Percentiles rank a stretch among this genome's conserved stretches.
Conservation (phyloP, 2,888 invertebrate species). For the Brenthis daphne region DNA sequence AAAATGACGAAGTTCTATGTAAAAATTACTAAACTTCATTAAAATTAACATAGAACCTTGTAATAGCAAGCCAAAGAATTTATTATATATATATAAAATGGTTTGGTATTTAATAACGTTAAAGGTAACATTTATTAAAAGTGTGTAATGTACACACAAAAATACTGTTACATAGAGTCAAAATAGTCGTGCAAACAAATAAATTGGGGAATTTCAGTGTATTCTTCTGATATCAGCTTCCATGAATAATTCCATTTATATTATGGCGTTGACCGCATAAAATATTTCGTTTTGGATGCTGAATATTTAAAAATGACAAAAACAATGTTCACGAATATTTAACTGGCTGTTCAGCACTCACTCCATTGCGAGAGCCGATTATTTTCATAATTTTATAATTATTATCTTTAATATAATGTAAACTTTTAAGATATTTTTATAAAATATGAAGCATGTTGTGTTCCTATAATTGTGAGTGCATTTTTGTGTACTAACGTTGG, state of each 20-base stretch:
- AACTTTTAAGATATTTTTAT: no score
- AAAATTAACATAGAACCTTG: no score
- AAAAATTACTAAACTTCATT: no score
- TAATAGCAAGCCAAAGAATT: no score
- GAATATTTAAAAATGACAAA: slow-evolving; percentile 74
- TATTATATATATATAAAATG: neutral
- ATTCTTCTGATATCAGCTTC: slow-evolving; percentile 71
- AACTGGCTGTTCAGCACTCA: slow-evolving; percentile 45
- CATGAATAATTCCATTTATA: slow-evolving; percentile 78
- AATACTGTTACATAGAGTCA: neutral
- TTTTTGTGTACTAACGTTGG: no score
- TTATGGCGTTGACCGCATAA: slow-evolving; percentile 74
- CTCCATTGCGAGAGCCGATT: slow-evolving; percentile 44
- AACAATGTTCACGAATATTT: slow-evolving; percentile 65
- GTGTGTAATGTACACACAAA: neutral
- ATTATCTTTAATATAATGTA: no score
- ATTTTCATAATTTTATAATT: slow-evolving; percentile 22
- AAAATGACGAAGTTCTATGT: no score
- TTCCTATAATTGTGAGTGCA: no score
- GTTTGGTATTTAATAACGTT: neutral
- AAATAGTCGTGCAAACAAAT: slow-evolving; percentile 63
- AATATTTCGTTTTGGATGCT: slow-evolving; percentile 76
- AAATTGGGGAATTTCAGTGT: slow-evolving; percentile 73
- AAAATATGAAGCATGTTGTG: no score
- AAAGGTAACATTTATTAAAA: neutral